Evolutionary conservation across 2,113 vertebrate genomes (phyloP).

Genomic region (Malaclemys terrapin): DNA sequence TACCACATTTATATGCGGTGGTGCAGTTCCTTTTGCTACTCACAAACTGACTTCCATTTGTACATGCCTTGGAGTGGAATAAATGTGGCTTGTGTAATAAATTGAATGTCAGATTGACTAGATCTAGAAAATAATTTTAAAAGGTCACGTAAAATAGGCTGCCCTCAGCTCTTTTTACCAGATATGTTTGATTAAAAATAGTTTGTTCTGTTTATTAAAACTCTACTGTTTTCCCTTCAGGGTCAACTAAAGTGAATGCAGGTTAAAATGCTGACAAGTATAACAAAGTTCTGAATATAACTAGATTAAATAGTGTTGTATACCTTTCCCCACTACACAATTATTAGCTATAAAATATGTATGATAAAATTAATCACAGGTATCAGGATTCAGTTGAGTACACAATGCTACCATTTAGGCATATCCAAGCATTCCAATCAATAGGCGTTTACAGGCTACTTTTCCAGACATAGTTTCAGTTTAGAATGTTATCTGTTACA

Average conservation of each 20-base stretch:
- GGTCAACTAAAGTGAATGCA: background rate
- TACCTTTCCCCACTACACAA: background rate
- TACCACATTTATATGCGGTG: background rate
- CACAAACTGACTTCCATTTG: background rate
- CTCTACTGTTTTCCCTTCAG: conserved; percentile 23
- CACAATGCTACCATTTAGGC: background rate
- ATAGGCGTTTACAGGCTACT: background rate
- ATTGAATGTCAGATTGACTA: conserved; percentile 12
- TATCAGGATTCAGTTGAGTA: background rate
- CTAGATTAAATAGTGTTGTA: background rate
- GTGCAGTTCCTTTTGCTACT: background rate
- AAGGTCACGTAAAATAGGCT: conserved; percentile 59
- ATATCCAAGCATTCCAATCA: background rate
- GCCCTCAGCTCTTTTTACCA: background rate
- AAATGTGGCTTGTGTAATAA: conserved; percentile 35
- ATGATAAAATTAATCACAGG: conserved; percentile 25
- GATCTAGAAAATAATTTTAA: conserved; percentile 55
- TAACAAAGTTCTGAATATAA: background rate
- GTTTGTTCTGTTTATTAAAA: conserved; percentile 47
- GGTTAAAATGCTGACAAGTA: too few relatives aligned
- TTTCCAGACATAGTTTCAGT: background rate
- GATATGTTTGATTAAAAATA: conserved; percentile 53
- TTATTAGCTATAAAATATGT: conserved; percentile 30
- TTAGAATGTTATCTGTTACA: background rate
- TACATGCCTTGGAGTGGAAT: conserved; percentile 24